Evolutionary conservation across 2,113 vertebrate genomes (phyloP), one percentile per base, ranked within the genome.

Genomic region (Philantomba maxwellii): DNA sequence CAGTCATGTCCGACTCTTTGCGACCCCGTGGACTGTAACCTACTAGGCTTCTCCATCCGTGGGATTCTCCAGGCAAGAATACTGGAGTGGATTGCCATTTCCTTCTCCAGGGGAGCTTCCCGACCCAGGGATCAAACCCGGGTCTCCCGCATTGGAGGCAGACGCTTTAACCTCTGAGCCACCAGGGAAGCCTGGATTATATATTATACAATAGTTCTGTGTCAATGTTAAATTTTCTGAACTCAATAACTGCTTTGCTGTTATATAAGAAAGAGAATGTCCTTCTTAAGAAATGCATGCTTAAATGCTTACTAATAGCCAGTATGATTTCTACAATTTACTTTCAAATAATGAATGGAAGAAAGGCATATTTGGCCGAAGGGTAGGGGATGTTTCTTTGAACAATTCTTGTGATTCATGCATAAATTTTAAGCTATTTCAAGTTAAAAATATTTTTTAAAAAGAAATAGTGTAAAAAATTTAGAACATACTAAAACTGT

Each of bases 401-500:
- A 94, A 85, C 66, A 28, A 75, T 47, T 81, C 66, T 70, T 81
- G 0, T 64, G 81, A 92, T 6, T 64, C 8, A 30, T 70, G 43
- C 57, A 2, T 62, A 82, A 87, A 39, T 62, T 90, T 86, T 33
- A 45, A 87, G 82, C 93, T 89, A 96, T 81, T 92, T 92, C 28
- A 95, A 86, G 78, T 21, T 89, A 70, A 84, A 87, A 91, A 43
- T 53, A 49, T 49, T 81, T 93, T 64, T 26, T 28, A 30, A 43
- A 58, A 89, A 66, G 39, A 88, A 78, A 92, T 36, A 55, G 19
- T 78, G 7, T 64, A 90, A 93, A 96, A 83, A 66, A 87, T 77
- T 86, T 89, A 96, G 80, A 92, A 85, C 86, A 94, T 15, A 77
- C 6, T 39, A 93, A 92, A 96, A 94, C 17, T 60, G 2, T 80